Conservation (phyloP, 2,797 vertebrate species). For the Enteromius anoplus region DNA sequence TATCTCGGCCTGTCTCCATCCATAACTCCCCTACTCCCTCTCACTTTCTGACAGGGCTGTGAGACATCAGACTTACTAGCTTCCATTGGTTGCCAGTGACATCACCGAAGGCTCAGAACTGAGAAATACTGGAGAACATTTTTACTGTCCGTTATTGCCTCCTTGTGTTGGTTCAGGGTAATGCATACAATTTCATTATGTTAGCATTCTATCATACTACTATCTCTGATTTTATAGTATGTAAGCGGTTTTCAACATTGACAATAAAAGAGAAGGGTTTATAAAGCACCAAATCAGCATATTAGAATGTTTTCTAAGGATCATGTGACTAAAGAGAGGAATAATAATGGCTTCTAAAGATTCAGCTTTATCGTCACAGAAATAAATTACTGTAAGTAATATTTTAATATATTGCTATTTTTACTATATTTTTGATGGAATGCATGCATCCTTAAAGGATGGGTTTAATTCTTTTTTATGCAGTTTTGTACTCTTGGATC, state of each 20-base stretch:
- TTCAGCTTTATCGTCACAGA: background rate
- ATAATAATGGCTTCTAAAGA: background rate
- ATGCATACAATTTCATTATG: background rate
- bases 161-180: slow-evolving; percentile 66
- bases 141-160: slow-evolving; percentile 66
- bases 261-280: background rate
- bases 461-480: too few relatives aligned
- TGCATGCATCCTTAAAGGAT: background rate
- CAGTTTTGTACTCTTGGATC: too few relatives aligned
- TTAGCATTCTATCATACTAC: background rate
- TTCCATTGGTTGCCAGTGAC: slow-evolving; percentile 90
- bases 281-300: background rate
- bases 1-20: slow-evolving; percentile 18
- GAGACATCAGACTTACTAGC: slow-evolving; percentile 57
- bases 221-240: background rate
- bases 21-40: slow-evolving; percentile 46
- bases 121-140: slow-evolving; percentile 61
- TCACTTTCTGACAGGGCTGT: slow-evolving; percentile 41
- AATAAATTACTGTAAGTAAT: too few relatives aligned
- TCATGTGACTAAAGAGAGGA: background rate
- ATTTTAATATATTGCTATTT: background rate
- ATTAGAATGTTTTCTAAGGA: background rate
- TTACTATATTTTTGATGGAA: background rate
- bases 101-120: slow-evolving; percentile 80
- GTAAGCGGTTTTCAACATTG: background rate